Base-by-base conservation (phyloP, 2,797 vertebrate species). In the Lophotriccus pileatus region DNA sequence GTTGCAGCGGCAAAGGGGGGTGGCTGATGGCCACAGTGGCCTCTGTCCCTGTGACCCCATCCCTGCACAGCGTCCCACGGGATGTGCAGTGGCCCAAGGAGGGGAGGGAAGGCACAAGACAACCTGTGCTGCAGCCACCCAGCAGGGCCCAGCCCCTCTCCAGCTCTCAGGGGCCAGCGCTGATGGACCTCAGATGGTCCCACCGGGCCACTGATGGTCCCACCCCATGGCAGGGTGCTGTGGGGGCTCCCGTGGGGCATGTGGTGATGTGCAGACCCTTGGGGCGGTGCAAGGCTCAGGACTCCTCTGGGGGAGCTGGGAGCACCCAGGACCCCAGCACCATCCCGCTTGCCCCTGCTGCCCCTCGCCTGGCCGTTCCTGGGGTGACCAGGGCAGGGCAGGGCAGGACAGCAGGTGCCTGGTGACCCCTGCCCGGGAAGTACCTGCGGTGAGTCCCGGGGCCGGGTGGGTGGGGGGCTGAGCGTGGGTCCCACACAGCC, bases 341-440 rank as follows among this genome's bases (percentile, higher is more conserved):
- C 1, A 0, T 6, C 46, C 19, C 13, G 2, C 3, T 3, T 27
- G 6, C 10, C 32, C 10, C 30, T 2, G 0, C 50, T 59, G 47
- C 23, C 36, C 62, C 22, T 28, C 4, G 0, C n/a, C 52, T 2
- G 37, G 37, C 37, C 37, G 12, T 37, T 37, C 37, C 37, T 37
- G 37, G 37, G 1, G 14, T n/a, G n/a, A n/a, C n/a, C n/a, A n/a
- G n/a, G 1, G 2, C 0, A 0, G 50, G 64, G 53, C 34, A 67
- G 50, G 64, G 59, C 34, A 67, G 76, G 52, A 24, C 62, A 27
- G 39, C 1, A 7, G 18, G 70, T 34, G 16, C 10, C 28, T 1
- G 0, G 19, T 30, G 69, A 18, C 72, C 43, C 49, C 69, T 2
- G 3, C 30, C 66, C 0, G 44, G 87, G 76, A 82, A 87, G 78